Evolutionary conservation across 2,888 invertebrate genomes (phyloP), one percentile per base, ranked within the genome.

Genomic region (Platycheirus rosarum): DNA sequence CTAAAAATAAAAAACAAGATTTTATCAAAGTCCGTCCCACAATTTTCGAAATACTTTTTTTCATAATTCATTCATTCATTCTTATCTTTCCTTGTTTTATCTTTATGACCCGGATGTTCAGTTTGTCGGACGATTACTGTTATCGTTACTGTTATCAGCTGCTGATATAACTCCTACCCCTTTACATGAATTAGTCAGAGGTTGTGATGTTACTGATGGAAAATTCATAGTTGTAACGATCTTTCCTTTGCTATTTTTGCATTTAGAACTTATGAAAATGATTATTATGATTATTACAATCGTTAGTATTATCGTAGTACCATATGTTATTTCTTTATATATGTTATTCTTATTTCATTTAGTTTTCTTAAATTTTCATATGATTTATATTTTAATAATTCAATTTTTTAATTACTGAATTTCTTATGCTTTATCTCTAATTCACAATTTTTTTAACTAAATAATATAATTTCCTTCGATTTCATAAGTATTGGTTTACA

Each of bases 101-200:
- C 23, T 23, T 23, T 23, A 23, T 23, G 23, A 6, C 23, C 23
- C 23, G 23, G 23, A 23, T 23, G 23, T 23, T 23, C 3, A 23
- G 23, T 23, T 23, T 23, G 23, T 23, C 23, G 23, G 23, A 23
- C 23, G 23, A 23, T 23, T 23, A n/a, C 13, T 13, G 2, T 37
- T 37, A 37, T 37, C 37, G 13, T 37, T 37, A 37, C 37, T 37
- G 13, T 37, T 37, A 37, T 37, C 37, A 13, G 37, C 13, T 37
- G 37, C n/a, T 37, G 37, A 37, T 37, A n/a, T 37, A 37, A 8
- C n/a, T 37, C n/a, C 13, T 2, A 1, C 37, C n/a, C 37, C 13
- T 37, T 37, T 37, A n/a, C 37, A 37, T 37, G 6, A 35, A 35
- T 35, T 35, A 9, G 8, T 13, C 37, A 37, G n/a, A 37, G 37